phyloP scores from a whole-genome alignment of 2,797 vertebrate species.

The Dendrocincla tyrannina region DNA sequence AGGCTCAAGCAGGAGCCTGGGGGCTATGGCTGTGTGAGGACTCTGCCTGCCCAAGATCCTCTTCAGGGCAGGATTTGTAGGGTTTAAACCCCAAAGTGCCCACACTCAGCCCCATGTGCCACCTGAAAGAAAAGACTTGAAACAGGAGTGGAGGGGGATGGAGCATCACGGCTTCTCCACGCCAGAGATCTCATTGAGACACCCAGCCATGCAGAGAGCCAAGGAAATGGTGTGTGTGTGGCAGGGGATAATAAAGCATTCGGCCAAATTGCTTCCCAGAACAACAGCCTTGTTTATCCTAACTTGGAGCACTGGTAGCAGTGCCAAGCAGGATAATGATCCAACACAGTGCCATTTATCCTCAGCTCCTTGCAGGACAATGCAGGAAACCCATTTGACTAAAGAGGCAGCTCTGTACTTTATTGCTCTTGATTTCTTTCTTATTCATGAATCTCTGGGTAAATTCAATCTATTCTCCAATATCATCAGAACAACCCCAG shows the following conservation, averaged over 20 bases:
- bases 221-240: neutral
- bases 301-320: fast-evolving
- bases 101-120: fast-evolving
- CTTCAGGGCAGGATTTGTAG: fast-evolving
- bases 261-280: neutral
- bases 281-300: neutral
- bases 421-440: neutral
- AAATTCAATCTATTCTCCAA: neutral
- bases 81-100: fast-evolving
- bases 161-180: neutral
- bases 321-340: neutral
- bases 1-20: neutral
- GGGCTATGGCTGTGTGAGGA: fast-evolving
- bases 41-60: no score
- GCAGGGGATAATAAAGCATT: neutral
- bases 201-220: neutral
- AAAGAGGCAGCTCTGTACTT: neutral
- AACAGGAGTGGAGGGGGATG: neutral
- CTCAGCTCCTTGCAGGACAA: neutral
- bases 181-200: neutral
- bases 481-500: neutral
- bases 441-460: neutral
- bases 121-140: neutral
- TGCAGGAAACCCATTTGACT: neutral
- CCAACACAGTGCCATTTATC: neutral